A percentile compares a stretch with the other conserved stretches of the same genome.
These are phyloP conservation scores for Agelas oroides DNA, from an alignment of 37 sponge, comb jelly and placozoan species.

Conservation along the genomic window DNA sequence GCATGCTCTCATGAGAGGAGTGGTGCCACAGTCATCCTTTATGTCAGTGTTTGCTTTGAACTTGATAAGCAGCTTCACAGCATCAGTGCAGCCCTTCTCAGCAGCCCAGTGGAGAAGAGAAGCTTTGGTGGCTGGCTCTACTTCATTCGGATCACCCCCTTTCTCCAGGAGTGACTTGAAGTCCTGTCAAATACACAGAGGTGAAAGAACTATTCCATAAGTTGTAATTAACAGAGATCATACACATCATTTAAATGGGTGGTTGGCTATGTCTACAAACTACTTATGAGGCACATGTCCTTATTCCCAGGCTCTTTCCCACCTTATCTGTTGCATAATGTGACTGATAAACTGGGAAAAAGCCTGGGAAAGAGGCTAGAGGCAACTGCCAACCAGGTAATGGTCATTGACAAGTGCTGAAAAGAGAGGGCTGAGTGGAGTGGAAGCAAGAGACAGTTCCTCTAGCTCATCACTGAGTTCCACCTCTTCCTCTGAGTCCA, in stretches of 20 bases:
- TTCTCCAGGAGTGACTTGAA: constrained; percentile 57
- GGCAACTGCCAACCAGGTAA: constrained; percentile 39
- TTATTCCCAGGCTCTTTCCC: too few relatives aligned
- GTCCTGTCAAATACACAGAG: constrained; percentile 20
- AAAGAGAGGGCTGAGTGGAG: constrained; percentile 56
- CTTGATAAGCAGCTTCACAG: constrained; percentile 43
- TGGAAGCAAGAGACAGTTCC: constrained; percentile 20
- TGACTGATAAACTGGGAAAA: too few relatives aligned
- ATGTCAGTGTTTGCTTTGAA: constrained; percentile 61
- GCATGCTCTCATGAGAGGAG: constrained; percentile 69
- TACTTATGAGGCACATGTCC: too few relatives aligned
- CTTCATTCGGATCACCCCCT: constrained; percentile 71
- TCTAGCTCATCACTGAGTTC: constrained; percentile 31
- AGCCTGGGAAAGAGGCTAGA: too few relatives aligned
- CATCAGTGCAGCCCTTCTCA: constrained; percentile 47
- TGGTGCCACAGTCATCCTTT: constrained; percentile 59
- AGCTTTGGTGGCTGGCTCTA: constrained; percentile 44
- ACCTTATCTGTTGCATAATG: too few relatives aligned
- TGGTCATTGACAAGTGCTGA: constrained; percentile 75
- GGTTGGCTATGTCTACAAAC: too few relatives aligned
- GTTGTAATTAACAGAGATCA: too few relatives aligned
- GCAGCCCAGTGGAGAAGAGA: constrained; percentile 65
- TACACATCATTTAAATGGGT: too few relatives aligned
- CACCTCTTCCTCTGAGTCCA: constrained; percentile 21
- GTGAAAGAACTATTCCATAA: too few relatives aligned